phyloP scores from a whole-genome alignment of 2,797 vertebrate genomes.

The Cyprinodon diabolis region DNA sequence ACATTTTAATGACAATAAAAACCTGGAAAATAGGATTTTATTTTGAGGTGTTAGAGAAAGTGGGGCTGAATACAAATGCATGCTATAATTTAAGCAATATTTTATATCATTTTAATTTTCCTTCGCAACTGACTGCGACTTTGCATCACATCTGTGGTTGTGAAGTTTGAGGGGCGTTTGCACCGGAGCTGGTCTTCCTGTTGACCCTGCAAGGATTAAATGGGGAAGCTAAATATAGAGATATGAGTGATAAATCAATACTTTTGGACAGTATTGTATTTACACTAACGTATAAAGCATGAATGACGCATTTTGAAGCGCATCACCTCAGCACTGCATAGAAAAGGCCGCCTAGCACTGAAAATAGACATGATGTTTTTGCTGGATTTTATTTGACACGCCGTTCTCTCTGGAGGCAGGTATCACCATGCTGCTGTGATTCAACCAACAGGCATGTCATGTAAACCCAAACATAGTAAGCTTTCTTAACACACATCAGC shows the following conservation, averaged over 20 bases:
- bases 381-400: slow-evolving; percentile 4
- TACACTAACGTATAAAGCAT: background rate
- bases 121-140: background rate
- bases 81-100: background rate
- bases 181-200: background rate
- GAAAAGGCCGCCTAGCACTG: background rate
- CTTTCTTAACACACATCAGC: background rate
- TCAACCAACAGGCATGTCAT: slow-evolving; percentile 10
- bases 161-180: too few species aligned
- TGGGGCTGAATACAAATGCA: too few species aligned
- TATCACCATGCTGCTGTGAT: slow-evolving; percentile 5
- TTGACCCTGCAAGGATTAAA: background rate
- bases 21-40: background rate
- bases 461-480: slow-evolving; percentile 1
- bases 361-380: slow-evolving; percentile 6
- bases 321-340: slow-evolving; percentile 1
- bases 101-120: background rate
- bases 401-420: slow-evolving; percentile 15
- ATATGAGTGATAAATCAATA: background rate
- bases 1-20: too few species aligned
- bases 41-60: too few species aligned
- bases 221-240: background rate
- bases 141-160: too few species aligned
- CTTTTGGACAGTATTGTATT: background rate
- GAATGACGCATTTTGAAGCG: background rate